Evolutionary conservation across 1,140 invertebrate species (phyloP).

Genomic region (Pseudachorutes palmiensis): DNA sequence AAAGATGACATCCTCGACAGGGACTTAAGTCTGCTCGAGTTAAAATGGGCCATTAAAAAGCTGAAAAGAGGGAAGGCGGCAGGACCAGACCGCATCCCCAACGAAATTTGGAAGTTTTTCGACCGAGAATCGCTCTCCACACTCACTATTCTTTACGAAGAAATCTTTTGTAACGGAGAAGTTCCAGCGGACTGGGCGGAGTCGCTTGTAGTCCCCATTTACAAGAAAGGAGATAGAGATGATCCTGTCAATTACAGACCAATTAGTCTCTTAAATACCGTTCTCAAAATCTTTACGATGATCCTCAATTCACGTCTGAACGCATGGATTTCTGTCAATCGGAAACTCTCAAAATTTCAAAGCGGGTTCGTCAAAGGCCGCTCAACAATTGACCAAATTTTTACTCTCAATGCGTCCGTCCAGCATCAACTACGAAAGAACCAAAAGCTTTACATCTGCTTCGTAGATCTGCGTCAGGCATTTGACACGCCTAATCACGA

Average conservation of each 20-base stretch:
- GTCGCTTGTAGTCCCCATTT: conserved; percentile 14
- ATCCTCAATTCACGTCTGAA: conserved; percentile 30
- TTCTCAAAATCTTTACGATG: conserved; percentile 33
- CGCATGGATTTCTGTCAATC: conserved; percentile 25
- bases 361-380: conserved; percentile 22
- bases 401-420: conserved; percentile 24
- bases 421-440: conserved; percentile 19
- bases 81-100: conserved; percentile 19
- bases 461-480: conserved; percentile 37
- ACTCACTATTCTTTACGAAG: conserved; percentile 6
- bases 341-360: conserved; percentile 33
- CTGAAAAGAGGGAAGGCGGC: conserved; percentile 13
- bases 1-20: neutral
- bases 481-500: conserved; percentile 37
- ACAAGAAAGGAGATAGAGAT: conserved; percentile 15
- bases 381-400: conserved; percentile 29
- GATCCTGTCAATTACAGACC: conserved; percentile 17
- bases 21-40: neutral
- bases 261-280: conserved; percentile 17
- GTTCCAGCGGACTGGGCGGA: conserved; percentile 11
- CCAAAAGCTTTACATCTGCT: conserved; percentile 31
- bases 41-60: conserved; percentile 9
- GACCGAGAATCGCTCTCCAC: neutral
- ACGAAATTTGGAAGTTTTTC: conserved; percentile 24
- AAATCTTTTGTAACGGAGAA: neutral